Evolutionary conservation across 2,113 vertebrate genomes (phyloP).

Genomic region (Toxotes chatareus): DNA sequence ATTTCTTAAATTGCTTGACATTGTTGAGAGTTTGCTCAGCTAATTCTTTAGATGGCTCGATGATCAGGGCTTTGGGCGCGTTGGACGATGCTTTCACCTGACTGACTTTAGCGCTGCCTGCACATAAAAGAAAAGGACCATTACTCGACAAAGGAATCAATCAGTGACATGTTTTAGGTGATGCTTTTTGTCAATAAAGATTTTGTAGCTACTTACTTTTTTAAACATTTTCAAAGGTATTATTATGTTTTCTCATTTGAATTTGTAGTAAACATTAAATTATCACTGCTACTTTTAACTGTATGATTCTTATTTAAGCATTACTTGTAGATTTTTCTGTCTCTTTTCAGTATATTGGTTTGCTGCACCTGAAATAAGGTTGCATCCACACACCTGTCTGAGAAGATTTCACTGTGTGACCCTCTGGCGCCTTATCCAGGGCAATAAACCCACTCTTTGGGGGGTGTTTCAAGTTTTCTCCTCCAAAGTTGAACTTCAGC

Average conservation of each 20-base stretch:
- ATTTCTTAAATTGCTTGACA: conserved; percentile 95
- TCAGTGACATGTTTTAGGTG: not conserved
- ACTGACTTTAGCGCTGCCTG: conserved; percentile 91
- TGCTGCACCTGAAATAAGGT: not conserved
- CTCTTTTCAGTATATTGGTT: not conserved
- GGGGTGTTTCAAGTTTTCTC: conserved; percentile 92
- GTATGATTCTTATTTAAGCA: no score
- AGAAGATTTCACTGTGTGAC: conserved; percentile 89
- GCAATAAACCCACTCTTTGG: conserved; percentile 92
- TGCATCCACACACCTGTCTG: conserved; percentile 86
- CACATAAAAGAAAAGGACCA: conserved; percentile 22
- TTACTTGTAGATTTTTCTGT: not conserved
- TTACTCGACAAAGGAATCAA: not conserved
- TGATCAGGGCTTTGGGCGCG: conserved; percentile 93
- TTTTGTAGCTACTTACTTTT: no score
- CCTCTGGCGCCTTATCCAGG: conserved; percentile 88
- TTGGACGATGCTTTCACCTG: conserved; percentile 90
- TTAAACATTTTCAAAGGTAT: no score
- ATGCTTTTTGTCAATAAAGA: not conserved
- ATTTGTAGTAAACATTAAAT: not conserved
- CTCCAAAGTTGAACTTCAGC: conserved; percentile 97
- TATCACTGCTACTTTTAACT: not conserved
- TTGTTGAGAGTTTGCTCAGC: conserved; percentile 97
- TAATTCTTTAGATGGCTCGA: conserved; percentile 95
- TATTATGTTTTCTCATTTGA: not conserved